phyloP scores from a whole-genome alignment of 2,888 invertebrate genomes.

The Siphlonurus alternatus region DNA sequence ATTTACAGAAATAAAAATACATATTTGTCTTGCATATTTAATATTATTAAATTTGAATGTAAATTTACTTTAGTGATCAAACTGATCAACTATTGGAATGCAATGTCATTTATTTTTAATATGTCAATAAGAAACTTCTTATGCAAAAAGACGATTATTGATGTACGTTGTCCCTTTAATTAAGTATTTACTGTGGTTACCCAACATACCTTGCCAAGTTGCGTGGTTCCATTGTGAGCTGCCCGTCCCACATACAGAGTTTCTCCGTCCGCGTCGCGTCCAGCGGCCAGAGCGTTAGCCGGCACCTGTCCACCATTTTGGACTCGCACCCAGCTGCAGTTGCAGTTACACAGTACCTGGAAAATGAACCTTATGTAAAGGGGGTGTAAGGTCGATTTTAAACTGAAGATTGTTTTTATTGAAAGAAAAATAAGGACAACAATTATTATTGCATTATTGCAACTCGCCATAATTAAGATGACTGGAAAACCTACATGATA shows the following conservation, averaged over 20 bases:
- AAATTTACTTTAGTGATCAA: no score
- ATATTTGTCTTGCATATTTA: no score
- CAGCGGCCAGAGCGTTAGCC: constrained; percentile 3
- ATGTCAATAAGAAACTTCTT: no score
- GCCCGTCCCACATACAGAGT: constrained; percentile 4
- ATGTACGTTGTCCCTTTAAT: no score
- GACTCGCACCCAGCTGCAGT: neutral
- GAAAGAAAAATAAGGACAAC: neutral
- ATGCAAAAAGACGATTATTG: no score
- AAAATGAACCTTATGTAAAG: neutral
- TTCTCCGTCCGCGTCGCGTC: constrained; percentile 1
- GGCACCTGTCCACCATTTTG: neutral
- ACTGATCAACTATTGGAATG: no score
- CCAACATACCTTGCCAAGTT: constrained; percentile 5
- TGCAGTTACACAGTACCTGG: constrained; percentile 6
- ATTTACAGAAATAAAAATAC: no score
- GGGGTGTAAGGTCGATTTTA: no score
- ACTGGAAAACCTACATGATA: no score
- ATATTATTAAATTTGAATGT: no score
- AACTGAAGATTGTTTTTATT: no score
- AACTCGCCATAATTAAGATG: neutral
- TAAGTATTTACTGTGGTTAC: no score
- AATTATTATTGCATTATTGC: neutral
- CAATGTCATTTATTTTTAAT: constrained; percentile 1
- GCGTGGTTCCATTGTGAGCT: neutral